These are phyloP conservation scores for Cinara cedri DNA, from an alignment of 2,888 invertebrate species.

Conservation along the genomic window DNA sequence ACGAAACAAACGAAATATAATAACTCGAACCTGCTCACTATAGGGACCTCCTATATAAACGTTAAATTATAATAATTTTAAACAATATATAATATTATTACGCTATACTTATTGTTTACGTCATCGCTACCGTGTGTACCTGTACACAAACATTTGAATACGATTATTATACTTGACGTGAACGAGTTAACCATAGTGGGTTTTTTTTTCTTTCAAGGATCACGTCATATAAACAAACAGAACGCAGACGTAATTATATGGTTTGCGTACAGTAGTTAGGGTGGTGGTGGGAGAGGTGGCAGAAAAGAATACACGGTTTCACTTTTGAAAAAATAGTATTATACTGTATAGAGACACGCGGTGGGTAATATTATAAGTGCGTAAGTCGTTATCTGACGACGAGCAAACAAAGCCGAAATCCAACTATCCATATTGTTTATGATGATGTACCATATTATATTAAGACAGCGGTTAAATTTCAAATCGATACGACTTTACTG, in stretches of 20 bases:
- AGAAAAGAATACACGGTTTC: slow-evolving; percentile 24
- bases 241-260: slow-evolving; percentile 20
- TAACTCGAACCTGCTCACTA: no score
- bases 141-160: not conserved
- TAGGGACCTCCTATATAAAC: no score
- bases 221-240: slow-evolving; percentile 16
- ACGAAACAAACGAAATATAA: no score
- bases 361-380: no score
- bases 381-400: no score
- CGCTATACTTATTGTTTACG: slow-evolving; percentile 16
- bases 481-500: no score
- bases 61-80: no score
- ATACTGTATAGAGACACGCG: no score
- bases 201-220: slow-evolving; percentile 22
- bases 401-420: no score
- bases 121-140: slow-evolving; percentile 23
- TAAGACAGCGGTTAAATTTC: no score
- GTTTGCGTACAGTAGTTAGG: not conserved
- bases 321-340: slow-evolving; percentile 32
- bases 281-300: not conserved
- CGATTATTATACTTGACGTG: slow-evolving; percentile 20
- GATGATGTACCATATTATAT: no score
- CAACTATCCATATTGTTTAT: no score
- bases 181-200: slow-evolving; percentile 5
- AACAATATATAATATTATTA: not conserved